These are phyloP conservation scores for Megastigmus dorsalis DNA, from an alignment of 2,888 invertebrate species.

Conservation along the genomic window DNA sequence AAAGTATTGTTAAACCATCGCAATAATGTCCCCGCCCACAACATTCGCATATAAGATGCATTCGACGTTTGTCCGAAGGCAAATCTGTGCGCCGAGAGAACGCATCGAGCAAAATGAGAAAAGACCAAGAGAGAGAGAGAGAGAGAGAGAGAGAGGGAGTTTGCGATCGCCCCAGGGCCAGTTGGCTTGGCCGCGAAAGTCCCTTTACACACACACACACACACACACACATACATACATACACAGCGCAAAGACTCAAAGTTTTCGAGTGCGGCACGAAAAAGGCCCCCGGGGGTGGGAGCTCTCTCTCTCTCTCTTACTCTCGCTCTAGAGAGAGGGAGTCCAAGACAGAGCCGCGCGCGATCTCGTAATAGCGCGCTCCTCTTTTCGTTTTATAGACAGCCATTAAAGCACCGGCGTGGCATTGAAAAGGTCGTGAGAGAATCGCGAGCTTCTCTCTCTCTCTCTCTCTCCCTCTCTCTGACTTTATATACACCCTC, in stretches of 20 bases:
- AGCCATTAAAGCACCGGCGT: slow-evolving; percentile 48
- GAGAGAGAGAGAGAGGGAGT: slow-evolving; percentile 11
- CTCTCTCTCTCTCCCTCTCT: neutral
- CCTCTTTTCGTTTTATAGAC: slow-evolving; percentile 49
- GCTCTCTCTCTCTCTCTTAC: too few relatives aligned
- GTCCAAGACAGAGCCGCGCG: slow-evolving; percentile 26
- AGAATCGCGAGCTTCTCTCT: slow-evolving; percentile 49
- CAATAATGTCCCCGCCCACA: slow-evolving; percentile 43
- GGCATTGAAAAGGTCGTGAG: slow-evolving; percentile 62
- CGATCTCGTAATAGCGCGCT: slow-evolving; percentile 54
- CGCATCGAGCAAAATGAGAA: slow-evolving; percentile 33
- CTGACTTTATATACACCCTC: neutral
- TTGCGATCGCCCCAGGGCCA: slow-evolving; percentile 23
- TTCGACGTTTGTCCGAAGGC: slow-evolving; percentile 64
- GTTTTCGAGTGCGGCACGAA: slow-evolving; percentile 27
- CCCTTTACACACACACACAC: neutral
- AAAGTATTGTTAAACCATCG: slow-evolving; percentile 29
- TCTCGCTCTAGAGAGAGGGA: too few relatives aligned
- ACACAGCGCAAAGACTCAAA: neutral
- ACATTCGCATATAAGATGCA: slow-evolving; percentile 62
- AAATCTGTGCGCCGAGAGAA: slow-evolving; percentile 9
- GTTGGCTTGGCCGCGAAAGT: neutral
- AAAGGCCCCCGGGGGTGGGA: slow-evolving; percentile 29
- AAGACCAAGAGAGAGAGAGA: slow-evolving; percentile 1
- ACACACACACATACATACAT: neutral